Evolutionary conservation across 1,140 invertebrate genomes (phyloP).

Genomic region (Heliconius nattereri): DNA sequence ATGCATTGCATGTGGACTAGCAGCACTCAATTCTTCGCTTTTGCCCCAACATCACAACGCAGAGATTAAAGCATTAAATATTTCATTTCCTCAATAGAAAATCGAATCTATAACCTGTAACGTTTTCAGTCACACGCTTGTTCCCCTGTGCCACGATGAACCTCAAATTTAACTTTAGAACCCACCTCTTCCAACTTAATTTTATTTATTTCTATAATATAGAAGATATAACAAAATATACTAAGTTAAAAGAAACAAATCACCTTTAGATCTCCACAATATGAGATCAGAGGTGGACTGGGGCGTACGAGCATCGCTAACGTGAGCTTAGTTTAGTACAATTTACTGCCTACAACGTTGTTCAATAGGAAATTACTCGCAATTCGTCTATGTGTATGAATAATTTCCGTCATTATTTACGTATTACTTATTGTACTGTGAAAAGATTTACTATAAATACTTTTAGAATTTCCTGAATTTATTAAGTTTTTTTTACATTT

Average conservation of each 20-base stretch:
- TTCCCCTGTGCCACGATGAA: too few species aligned
- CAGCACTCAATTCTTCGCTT: too few species aligned
- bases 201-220: neutral
- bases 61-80: too few species aligned
- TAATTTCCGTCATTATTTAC: neutral
- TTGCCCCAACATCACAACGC: too few species aligned
- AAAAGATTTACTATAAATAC: neutral
- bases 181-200: too few species aligned
- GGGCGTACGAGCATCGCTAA: neutral
- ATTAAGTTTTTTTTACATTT: too few species aligned
- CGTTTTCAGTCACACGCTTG: too few species aligned
- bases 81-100: too few species aligned
- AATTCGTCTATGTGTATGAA: neutral
- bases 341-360: slow-evolving; percentile 9
- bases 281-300: neutral
- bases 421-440: neutral
- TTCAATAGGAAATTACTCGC: neutral
- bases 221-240: neutral
- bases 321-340: neutral
- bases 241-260: neutral
- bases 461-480: too few species aligned
- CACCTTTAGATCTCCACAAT: neutral
- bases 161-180: too few species aligned
- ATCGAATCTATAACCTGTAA: too few species aligned
- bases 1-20: too few species aligned